A percentile compares a stretch with the other conserved stretches of the same genome.
Evolutionary conservation across 2,797 vertebrate genomes (phyloP).

Genomic region (Leptodactylus fallax): DNA sequence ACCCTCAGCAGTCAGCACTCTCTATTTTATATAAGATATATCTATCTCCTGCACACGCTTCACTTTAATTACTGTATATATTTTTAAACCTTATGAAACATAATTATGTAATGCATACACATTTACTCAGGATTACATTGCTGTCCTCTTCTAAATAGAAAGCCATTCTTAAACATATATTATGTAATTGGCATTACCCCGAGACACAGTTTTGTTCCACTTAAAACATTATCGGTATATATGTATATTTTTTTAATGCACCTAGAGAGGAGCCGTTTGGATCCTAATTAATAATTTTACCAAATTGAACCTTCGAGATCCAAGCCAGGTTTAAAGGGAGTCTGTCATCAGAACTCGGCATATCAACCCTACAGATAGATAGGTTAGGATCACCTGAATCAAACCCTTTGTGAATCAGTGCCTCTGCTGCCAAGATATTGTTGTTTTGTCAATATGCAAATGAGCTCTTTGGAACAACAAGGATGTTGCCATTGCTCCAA

Average conservation of each 20-base stretch:
- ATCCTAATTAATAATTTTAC: background rate
- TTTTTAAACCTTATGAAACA: conserved; percentile 45
- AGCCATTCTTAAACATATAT: background rate
- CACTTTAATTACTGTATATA: conserved; percentile 43
- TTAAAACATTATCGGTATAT: background rate
- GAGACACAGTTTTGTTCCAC: background rate
- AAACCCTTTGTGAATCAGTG: no score
- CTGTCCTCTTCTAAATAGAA: background rate
- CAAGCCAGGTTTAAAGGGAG: background rate
- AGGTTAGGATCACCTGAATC: no score
- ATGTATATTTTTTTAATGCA: background rate
- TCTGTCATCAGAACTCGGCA: background rate
- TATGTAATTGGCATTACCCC: background rate
- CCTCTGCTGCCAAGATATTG: no score
- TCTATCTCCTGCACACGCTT: conserved; percentile 23
- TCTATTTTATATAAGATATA: conserved; percentile 48
- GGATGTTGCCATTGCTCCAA: no score
- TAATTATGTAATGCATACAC: conserved; percentile 45
- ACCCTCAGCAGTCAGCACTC: conserved; percentile 52
- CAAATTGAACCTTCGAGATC: background rate
- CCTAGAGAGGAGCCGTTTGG: background rate
- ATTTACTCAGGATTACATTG: background rate
- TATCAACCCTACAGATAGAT: no score
- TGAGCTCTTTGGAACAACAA: no score
- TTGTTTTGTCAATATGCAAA: no score